These are phyloP conservation scores for Willisornis vidua DNA, from an alignment of 2,113 vertebrate genomes.

Conservation along the genomic window DNA sequence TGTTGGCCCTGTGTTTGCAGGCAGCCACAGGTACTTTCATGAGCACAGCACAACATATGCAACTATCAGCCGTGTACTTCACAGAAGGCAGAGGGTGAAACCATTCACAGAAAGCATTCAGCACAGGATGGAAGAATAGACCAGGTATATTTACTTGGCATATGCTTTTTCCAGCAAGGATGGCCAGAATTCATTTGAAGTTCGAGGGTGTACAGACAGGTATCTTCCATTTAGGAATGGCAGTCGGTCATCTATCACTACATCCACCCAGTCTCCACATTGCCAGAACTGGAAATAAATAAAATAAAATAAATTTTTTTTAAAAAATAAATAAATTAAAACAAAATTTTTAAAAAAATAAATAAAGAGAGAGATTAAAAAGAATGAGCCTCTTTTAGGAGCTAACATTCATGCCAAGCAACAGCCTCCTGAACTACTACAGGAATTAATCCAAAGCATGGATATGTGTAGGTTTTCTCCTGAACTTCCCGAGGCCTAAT, in stretches of 20 bases:
- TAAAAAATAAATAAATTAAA: not conserved
- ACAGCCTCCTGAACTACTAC: not conserved
- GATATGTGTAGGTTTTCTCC: not conserved
- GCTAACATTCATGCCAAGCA: not conserved
- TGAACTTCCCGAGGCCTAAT: not conserved
- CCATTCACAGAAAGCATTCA: not conserved
- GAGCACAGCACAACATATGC: not conserved
- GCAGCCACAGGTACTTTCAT: not conserved
- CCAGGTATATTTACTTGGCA: slow-evolving; percentile 82
- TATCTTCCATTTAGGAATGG: slow-evolving; percentile 55
- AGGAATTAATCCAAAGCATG: not conserved
- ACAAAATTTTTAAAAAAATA: not conserved
- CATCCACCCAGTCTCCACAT: slow-evolving; percentile 78
- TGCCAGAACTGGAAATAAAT: slow-evolving; percentile 77
- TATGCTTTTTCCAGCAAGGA: slow-evolving; percentile 94
- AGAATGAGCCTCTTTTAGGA: not conserved
- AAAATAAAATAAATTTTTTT: not conserved
- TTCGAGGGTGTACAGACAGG: slow-evolving; percentile 72
- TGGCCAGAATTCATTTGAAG: slow-evolving; percentile 91
- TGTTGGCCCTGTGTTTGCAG: not conserved
- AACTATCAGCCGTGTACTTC: not conserved
- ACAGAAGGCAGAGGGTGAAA: not conserved
- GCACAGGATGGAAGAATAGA: not conserved
- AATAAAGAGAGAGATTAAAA: not conserved
- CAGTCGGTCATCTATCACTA: slow-evolving; percentile 79